A percentile compares a stretch with the other conserved stretches of the same genome.
Evolutionary conservation across 37 sponge, comb jelly and placozoan genomes (phyloP).

Genomic region (Chondrosia reniformis): DNA sequence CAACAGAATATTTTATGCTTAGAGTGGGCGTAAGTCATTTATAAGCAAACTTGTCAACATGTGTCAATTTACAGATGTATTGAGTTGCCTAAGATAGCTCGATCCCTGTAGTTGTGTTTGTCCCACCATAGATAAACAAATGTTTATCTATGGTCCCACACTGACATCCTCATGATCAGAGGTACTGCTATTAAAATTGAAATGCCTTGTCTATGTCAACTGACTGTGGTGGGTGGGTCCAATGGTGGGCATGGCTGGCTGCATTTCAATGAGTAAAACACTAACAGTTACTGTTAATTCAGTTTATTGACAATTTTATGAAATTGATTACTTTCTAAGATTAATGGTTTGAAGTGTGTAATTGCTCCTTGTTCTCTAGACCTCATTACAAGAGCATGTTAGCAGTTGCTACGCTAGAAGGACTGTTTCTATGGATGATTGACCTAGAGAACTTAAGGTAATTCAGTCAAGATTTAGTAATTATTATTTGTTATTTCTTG

Average conservation of each 20-base stretch:
- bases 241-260: too few species aligned
- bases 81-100: neutral
- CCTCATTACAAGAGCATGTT: conserved; percentile 1
- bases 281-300: too few species aligned
- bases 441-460: conserved; percentile 6
- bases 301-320: neutral
- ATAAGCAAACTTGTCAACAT: neutral
- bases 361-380: neutral
- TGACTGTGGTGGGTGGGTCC: too few species aligned
- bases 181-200: too few species aligned
- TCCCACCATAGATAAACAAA: too few species aligned
- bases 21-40: conserved; percentile 16
- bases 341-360: neutral
- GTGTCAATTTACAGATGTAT: neutral
- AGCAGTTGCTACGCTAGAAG: neutral
- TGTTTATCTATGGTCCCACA: too few species aligned
- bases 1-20: neutral
- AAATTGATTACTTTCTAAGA: neutral
- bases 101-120: too few species aligned
- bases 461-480: neutral
- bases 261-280: too few species aligned
- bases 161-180: too few species aligned
- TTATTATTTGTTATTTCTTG: too few species aligned
- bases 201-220: too few species aligned
- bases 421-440: neutral